Evolutionary conservation across 2,113 vertebrate genomes (phyloP), one percentile per base, ranked within the genome.

Genomic region (Sander lucioperca): DNA sequence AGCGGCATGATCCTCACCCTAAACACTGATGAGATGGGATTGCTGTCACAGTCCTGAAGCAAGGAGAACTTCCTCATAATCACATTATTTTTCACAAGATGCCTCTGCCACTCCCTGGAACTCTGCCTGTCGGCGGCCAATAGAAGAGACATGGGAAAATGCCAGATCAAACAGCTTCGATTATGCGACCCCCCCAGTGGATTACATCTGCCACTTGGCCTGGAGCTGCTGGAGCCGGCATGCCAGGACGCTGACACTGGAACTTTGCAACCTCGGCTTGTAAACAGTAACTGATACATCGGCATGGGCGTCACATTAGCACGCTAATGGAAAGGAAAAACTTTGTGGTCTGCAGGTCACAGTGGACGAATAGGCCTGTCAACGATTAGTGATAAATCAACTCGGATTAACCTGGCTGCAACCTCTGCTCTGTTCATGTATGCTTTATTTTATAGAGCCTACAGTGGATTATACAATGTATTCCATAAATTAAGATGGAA

Each of bases 21-120:
- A 62, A 67, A 73, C 69, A 71, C 54, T 71, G 74, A 79, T 66
- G 66, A 21, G 80, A 83, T 43, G 39, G 36, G 66, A 77, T 61
- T 4, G 21, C 65, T 19, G 58, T 69, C 76, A 75, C 33, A 59
- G 57, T 45, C 50, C 57, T 43, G 51, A 58, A 84, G 66, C 47
- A 6, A 4, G 59, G 30, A 48, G 48, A 7, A 6, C 57, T 43
- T 72, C 39, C 51, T 63, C 62, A 51, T 67, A 68, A 81, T 82
- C 77, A 59, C 74, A 68, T 81, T 45, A 27, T 64, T 76, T 75
- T 80, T 64, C 54, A 79, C 59, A 19, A 39, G 77, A 77, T 11
- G 14, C 53, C 16, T 74, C 73, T 30, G 39, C 65, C 78, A 33
- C 73, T 65, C 73, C 68, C 73, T 48, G 56, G 45, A 76, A 81